phyloP scores from a whole-genome alignment of 2,113 vertebrate species.

The Carassius carassius region DNA sequence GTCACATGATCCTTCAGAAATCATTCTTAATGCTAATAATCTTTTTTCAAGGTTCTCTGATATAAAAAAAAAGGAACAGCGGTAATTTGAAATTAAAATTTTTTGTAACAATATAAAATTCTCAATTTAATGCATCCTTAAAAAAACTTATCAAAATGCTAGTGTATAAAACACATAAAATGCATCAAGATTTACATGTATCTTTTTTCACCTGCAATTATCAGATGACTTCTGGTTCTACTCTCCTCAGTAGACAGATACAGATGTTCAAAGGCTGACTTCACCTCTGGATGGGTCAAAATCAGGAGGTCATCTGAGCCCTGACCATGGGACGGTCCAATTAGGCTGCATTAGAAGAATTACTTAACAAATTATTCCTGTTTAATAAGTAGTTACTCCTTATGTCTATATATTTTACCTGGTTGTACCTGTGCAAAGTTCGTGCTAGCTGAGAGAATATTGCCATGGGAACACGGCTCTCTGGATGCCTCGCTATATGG shows the following conservation, averaged over 20 bases:
- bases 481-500: slow-evolving; percentile 62
- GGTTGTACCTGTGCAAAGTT: slow-evolving; percentile 76
- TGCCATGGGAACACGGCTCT: slow-evolving; percentile 76
- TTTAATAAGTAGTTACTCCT: neutral
- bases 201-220: slow-evolving; percentile 77
- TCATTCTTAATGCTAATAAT: too few species aligned
- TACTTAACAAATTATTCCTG: neutral
- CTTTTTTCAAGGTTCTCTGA: too few species aligned
- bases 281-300: slow-evolving; percentile 68
- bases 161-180: neutral
- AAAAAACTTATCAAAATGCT: too few species aligned
- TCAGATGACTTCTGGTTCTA: slow-evolving; percentile 69
- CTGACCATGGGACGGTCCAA: slow-evolving; percentile 58
- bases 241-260: slow-evolving; percentile 68
- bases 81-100: too few species aligned
- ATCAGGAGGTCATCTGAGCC: slow-evolving; percentile 62
- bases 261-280: slow-evolving; percentile 70
- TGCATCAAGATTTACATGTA: neutral
- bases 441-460: slow-evolving; percentile 76
- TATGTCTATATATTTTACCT: too few species aligned
- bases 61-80: too few species aligned
- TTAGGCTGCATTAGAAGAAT: slow-evolving; percentile 59
- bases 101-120: too few species aligned
- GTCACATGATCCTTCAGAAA: too few species aligned
- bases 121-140: too few species aligned